Percentiles rank a stretch among this genome's conserved stretches.
phyloP scores from a whole-genome alignment of 2,888 invertebrate genomes.

The Spisula solida region DNA sequence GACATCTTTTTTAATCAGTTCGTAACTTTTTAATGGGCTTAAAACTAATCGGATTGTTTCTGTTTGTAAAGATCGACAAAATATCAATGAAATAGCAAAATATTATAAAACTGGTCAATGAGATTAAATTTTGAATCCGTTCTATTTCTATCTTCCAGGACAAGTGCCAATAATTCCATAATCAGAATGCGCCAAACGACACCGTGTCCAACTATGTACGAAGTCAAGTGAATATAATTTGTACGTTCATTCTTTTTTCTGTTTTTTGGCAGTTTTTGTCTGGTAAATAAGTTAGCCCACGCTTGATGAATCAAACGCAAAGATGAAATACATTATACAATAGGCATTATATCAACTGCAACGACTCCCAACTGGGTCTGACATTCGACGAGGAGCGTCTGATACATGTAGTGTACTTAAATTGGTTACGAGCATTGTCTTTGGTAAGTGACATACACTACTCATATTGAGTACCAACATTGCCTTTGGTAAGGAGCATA shows the following conservation, averaged over 20 bases:
- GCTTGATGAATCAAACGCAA: too few species aligned
- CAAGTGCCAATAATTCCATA: background rate
- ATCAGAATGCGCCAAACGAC: background rate
- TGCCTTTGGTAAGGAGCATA: too few species aligned
- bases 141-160: background rate
- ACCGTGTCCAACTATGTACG: background rate
- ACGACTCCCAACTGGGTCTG: too few species aligned
- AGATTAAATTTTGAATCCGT: constrained; percentile 14
- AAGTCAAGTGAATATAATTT: background rate
- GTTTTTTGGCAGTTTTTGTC: background rate
- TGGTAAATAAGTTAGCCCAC: background rate
- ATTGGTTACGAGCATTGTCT: too few species aligned
- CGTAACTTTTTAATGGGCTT: constrained; percentile 39
- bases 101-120: background rate
- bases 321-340: too few species aligned
- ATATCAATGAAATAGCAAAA: constrained; percentile 5
- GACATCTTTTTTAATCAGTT: constrained; percentile 10
- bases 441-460: too few species aligned
- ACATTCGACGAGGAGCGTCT: too few species aligned
- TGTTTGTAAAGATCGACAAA: constrained; percentile 16
- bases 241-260: background rate
- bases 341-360: too few species aligned
- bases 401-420: too few species aligned
- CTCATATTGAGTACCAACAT: too few species aligned
- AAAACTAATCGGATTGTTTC: constrained; percentile 35